These are phyloP conservation scores for Diachasma alloeum DNA, from an alignment of 1,140 invertebrate species.

Conservation along the genomic window DNA sequence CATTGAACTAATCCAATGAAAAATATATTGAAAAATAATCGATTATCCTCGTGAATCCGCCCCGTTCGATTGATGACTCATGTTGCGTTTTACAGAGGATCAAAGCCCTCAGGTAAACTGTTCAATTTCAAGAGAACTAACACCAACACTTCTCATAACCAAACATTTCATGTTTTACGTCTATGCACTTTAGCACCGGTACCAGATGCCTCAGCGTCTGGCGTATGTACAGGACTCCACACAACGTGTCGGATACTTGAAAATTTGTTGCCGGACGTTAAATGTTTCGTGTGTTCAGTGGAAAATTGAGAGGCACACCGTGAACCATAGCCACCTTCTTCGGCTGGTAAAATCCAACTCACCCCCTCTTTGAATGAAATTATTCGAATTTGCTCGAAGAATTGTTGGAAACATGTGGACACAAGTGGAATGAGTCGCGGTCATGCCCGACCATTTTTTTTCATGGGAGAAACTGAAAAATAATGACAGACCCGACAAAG, in stretches of 20 bases:
- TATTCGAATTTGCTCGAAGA: neutral
- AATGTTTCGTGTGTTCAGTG: neutral
- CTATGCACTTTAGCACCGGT: neutral
- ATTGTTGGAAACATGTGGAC: neutral
- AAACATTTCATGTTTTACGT: neutral
- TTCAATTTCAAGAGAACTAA: neutral
- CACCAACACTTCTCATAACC: neutral
- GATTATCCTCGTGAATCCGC: too few relatives aligned
- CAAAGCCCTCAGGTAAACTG: neutral
- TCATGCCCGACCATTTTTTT: neutral
- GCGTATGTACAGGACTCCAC: neutral
- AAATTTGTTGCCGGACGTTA: slow-evolving; percentile 3
- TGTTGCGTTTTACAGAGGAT: neutral
- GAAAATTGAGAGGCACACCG: neutral
- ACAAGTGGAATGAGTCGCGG: neutral
- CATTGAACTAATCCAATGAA: too few relatives aligned
- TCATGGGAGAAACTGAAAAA: neutral
- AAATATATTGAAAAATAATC: too few relatives aligned
- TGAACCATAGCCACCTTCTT: neutral
- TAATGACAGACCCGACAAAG: slow-evolving; percentile 3
- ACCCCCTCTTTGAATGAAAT: neutral
- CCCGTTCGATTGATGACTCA: too few relatives aligned
- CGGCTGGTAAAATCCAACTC: neutral
- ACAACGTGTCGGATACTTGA: neutral
- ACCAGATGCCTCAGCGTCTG: neutral